These are phyloP conservation scores for Caenorhabditis tropicalis DNA, from an alignment of 1,140 invertebrate genomes.

Conservation along the genomic window DNA sequence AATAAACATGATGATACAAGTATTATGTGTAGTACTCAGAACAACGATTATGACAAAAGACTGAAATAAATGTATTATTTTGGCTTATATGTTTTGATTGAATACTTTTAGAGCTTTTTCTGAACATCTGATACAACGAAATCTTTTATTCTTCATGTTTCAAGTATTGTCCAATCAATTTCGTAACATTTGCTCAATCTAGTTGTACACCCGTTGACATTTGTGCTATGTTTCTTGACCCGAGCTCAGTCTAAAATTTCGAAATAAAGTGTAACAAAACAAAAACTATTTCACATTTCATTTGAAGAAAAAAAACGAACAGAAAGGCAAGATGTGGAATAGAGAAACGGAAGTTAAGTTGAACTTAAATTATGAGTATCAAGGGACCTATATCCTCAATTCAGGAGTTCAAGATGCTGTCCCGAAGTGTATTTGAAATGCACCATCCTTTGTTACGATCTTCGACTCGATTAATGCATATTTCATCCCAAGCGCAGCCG, in stretches of 20 bases:
- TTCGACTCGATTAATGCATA: constrained; percentile 57
- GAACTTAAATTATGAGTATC: constrained; percentile 40
- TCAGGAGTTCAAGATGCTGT: constrained; percentile 57
- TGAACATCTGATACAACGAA: too few species aligned
- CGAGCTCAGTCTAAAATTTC: too few species aligned
- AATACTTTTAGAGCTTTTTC: too few species aligned
- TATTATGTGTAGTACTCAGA: too few species aligned
- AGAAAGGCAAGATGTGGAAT: not conserved
- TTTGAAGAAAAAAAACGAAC: not conserved
- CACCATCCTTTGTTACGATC: constrained; percentile 58
- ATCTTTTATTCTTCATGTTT: too few species aligned
- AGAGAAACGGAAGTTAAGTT: not conserved
- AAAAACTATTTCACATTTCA: not conserved
- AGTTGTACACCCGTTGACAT: too few species aligned
- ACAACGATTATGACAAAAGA: too few species aligned
- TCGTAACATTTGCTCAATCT: too few species aligned
- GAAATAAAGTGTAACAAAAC: not conserved
- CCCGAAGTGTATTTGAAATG: constrained; percentile 58
- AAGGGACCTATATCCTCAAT: not conserved
- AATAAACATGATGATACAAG: not conserved
- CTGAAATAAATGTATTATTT: too few species aligned
- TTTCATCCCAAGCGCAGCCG: constrained; percentile 59
- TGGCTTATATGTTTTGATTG: too few species aligned
- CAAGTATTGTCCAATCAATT: too few species aligned
- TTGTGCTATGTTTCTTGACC: too few species aligned